Base-by-base conservation (phyloP, 2,888 invertebrate species). In the Bombylius discolor region DNA sequence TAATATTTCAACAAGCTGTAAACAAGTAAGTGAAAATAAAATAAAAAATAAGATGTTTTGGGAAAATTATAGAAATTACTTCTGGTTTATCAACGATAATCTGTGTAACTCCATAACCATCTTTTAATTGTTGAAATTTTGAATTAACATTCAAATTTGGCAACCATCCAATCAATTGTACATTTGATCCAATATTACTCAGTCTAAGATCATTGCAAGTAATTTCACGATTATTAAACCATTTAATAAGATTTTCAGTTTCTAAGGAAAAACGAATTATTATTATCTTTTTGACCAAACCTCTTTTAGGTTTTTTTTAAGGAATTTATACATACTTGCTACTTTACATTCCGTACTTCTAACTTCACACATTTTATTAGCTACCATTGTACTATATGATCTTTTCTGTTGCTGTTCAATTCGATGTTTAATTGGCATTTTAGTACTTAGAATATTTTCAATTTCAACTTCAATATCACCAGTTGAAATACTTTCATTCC, bases 71-170 rank as follows among this genome's bases (percentile, higher is more conserved):
- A 5, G 7, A 55, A 59, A 63, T 58, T 59, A 72, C 71, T 55
- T 65, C 55, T 62, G 69, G 66, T 59, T 72, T 69, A 32, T 73
- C 72, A 42, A 75, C 67, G 55, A 76, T 68, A 5, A 75, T 67
- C 63, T 76, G 76, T 0, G 73, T 73, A 51, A 70, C 69, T 1
- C 76, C 76, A 59, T 76, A 73, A 12, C 76, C 76, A 64, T 76
- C 76, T 58, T 71, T 70, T 1, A 76, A 59, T 57, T 75, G 73
- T 52, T 74, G 64, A 61, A 76, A 76, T 61, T 74, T 73, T 5
- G 68, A 66, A 49, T 67, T 67, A 36, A 68, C 68, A 42, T 42
- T 42, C 4, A 68, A 64, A 1, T 66, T 64, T 36, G 73, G 69
- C 49, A 74, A 62, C 76, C 76, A 76, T 2, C 76, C 76, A 12